Conservation (phyloP, 1,140 invertebrate genomes). For the Pseudoatta argentina region DNA sequence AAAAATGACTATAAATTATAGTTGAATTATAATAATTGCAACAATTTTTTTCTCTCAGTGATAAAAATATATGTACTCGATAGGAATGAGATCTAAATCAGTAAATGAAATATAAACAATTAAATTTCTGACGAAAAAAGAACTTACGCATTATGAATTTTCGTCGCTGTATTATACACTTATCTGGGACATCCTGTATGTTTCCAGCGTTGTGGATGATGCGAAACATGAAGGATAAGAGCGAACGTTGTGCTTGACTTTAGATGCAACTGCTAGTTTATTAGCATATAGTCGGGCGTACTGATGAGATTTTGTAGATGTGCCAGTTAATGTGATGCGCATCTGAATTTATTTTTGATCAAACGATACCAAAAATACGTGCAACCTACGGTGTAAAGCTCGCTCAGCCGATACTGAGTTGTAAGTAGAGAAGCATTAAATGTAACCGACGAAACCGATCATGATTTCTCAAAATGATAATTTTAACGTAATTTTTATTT, state of each 20-base stretch:
- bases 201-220: not conserved
- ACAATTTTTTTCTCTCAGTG: no score
- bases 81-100: not conserved
- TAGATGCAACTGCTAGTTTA: constrained; percentile 39
- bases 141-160: not conserved
- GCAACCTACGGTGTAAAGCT: constrained; percentile 26
- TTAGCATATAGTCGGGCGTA: constrained; percentile 2
- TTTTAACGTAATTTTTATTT: not conserved
- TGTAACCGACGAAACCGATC: constrained; percentile 9
- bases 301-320: constrained; percentile 47
- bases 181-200: constrained; percentile 18
- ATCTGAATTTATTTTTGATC: constrained; percentile 60
- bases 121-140: not conserved
- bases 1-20: no score
- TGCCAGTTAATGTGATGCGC: constrained; percentile 59
- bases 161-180: not conserved
- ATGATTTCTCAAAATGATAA: not conserved
- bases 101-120: not conserved
- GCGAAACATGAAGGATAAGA: constrained; percentile 2
- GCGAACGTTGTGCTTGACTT: constrained; percentile 28
- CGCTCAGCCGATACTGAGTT: not conserved
- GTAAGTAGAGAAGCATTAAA: constrained; percentile 12
- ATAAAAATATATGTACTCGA: not conserved
- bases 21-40: no score
- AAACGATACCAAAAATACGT: constrained; percentile 41